Conservation (phyloP, 2,113 vertebrate species). For the Perca fluviatilis region DNA sequence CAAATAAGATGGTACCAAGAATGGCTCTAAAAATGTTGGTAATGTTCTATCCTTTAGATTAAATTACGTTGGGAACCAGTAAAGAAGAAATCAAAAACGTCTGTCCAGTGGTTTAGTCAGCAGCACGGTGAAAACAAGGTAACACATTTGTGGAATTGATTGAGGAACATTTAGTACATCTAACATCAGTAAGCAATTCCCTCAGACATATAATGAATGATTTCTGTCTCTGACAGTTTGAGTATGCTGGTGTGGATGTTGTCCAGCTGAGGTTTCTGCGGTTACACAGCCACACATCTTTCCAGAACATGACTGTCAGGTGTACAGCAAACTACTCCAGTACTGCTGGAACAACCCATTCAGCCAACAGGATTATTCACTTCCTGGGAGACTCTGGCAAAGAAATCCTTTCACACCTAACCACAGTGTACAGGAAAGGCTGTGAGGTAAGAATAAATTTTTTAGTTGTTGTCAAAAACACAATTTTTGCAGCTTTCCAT, state of each 20-base stretch:
- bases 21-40: neutral
- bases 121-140: constrained; percentile 66
- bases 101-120: constrained; percentile 67
- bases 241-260: constrained; percentile 75
- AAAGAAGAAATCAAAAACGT: constrained; percentile 14
- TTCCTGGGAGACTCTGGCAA: constrained; percentile 77
- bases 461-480: neutral
- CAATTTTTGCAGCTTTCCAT: neutral
- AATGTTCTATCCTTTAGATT: constrained; percentile 61
- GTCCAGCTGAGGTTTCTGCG: constrained; percentile 86
- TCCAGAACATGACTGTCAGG: constrained; percentile 77
- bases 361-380: constrained; percentile 40
- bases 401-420: constrained; percentile 68
- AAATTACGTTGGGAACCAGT: constrained; percentile 49
- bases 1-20: neutral
- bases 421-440: constrained; percentile 46
- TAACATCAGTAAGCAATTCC: neutral
- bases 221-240: constrained; percentile 71
- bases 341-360: neutral
- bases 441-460: constrained; percentile 70
- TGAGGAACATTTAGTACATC: neutral
- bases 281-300: constrained; percentile 80
- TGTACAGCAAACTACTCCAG: constrained; percentile 46
- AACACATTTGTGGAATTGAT: neutral
- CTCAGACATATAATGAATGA: neutral